These are phyloP conservation scores for Carettochelys insculpta DNA, from an alignment of 2,113 vertebrate species.

Conservation along the genomic window DNA sequence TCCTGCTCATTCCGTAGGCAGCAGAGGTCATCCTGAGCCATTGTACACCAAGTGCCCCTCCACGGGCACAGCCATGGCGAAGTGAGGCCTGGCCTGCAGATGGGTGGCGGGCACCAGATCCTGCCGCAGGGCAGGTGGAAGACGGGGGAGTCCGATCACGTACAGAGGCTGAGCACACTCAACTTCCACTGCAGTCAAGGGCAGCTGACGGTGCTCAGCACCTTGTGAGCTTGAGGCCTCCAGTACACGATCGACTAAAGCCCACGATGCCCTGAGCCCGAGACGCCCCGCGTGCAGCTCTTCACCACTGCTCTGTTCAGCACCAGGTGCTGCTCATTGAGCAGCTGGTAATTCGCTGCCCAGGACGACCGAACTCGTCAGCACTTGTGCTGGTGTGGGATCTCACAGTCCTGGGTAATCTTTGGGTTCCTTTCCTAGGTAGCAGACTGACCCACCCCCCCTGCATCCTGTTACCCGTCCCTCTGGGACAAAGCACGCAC, in stretches of 20 bases:
- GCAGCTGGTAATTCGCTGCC: not conserved
- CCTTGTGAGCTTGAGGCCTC: not conserved
- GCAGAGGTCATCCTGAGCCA: not conserved
- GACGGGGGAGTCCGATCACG: not conserved
- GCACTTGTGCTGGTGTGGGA: not conserved
- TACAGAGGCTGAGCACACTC: not conserved
- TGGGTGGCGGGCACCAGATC: not conserved
- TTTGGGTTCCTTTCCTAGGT: not conserved
- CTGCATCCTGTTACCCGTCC: fast-evolving
- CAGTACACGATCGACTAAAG: not conserved
- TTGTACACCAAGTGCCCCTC: not conserved
- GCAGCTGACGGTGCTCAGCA: not conserved
- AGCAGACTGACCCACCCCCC: no score
- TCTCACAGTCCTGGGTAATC: not conserved
- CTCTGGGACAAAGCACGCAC: not conserved
- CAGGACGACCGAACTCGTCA: not conserved
- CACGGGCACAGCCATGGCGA: not conserved
- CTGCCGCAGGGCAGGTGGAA: not conserved
- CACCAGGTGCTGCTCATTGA: not conserved
- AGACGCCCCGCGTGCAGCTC: not conserved
- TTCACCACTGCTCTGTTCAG: not conserved
- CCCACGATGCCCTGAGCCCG: not conserved
- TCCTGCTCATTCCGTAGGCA: not conserved
- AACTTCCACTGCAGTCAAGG: not conserved
- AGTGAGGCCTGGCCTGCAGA: not conserved